Conservation (phyloP, 2,113 vertebrate species). For the Martes martes region DNA sequence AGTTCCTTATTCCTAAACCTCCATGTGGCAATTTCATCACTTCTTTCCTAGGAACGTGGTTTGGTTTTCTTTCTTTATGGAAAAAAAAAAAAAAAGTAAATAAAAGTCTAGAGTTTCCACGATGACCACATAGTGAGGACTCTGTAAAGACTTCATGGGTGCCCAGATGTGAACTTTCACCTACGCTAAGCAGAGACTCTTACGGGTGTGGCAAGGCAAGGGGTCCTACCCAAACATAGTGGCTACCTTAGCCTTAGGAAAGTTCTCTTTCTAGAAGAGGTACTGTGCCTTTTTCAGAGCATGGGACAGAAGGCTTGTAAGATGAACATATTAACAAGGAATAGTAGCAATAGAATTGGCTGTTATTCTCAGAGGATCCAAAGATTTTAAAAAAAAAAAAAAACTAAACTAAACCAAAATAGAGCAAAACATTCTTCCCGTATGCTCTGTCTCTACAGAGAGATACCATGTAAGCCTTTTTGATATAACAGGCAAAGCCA, state of each 20-base stretch:
- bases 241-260: not conserved
- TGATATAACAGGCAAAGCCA: not conserved
- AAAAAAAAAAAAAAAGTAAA: slow-evolving; percentile 24
- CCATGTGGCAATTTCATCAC: slow-evolving; percentile 14
- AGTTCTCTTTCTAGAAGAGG: not conserved
- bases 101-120: not conserved
- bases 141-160: not conserved
- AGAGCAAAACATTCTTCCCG: not conserved
- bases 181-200: not conserved
- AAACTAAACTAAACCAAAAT: not conserved
- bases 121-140: not conserved
- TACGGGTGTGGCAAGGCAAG: accelerated
- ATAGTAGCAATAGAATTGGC: not conserved
- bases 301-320: not conserved
- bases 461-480: not conserved
- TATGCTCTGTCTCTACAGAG: not conserved
- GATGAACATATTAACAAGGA: not conserved
- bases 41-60: not conserved
- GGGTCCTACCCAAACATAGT: not conserved
- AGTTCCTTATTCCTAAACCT: not conserved
- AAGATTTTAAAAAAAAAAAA: not conserved
- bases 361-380: not conserved
- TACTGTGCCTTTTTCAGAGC: not conserved
- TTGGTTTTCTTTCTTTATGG: slow-evolving; percentile 17
- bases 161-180: not conserved